These are phyloP conservation scores for Caenorhabditis becei DNA, from an alignment of 2,888 invertebrate species.

Conservation along the genomic window DNA sequence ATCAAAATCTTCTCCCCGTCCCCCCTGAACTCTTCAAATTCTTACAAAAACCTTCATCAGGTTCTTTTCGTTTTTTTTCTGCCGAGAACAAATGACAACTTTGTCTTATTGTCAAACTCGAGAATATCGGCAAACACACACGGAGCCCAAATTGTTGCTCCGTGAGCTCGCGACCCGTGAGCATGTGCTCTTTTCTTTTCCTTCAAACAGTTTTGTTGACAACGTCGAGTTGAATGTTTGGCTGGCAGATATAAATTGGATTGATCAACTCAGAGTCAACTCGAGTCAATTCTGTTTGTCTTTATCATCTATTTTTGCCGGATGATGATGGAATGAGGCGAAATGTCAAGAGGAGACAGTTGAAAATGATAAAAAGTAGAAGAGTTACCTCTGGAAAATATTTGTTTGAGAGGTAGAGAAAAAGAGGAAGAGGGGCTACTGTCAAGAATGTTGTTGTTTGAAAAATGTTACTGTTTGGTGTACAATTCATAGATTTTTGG, in stretches of 20 bases:
- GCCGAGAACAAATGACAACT: too few species aligned
- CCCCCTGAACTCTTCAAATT: background rate
- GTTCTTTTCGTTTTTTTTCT: too few species aligned
- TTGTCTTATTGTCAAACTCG: constrained; percentile 26
- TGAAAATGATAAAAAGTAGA: background rate
- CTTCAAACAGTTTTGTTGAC: constrained; percentile 56
- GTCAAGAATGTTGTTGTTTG: too few species aligned
- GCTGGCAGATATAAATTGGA: constrained; percentile 44
- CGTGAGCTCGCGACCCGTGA: constrained; percentile 20
- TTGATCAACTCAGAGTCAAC: background rate
- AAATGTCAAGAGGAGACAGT: background rate
- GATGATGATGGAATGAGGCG: background rate
- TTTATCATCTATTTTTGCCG: constrained; percentile 38
- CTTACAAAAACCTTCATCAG: constrained; percentile 41
- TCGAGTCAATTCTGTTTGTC: constrained; percentile 39
- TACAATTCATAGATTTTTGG: too few species aligned
- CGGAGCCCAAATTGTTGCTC: constrained; percentile 17
- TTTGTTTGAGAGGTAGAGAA: too few species aligned
- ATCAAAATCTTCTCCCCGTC: constrained; percentile 30
- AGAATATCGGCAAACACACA: constrained; percentile 50
- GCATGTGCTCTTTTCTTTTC: constrained; percentile 42
- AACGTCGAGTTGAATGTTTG: constrained; percentile 48
- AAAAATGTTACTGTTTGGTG: too few species aligned
- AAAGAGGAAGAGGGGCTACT: too few species aligned
- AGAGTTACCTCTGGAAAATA: too few species aligned